Percentiles rank a stretch among this genome's conserved stretches.
Conservation (phyloP, 2,113 vertebrate genomes). For the Charadrius vociferus region DNA sequence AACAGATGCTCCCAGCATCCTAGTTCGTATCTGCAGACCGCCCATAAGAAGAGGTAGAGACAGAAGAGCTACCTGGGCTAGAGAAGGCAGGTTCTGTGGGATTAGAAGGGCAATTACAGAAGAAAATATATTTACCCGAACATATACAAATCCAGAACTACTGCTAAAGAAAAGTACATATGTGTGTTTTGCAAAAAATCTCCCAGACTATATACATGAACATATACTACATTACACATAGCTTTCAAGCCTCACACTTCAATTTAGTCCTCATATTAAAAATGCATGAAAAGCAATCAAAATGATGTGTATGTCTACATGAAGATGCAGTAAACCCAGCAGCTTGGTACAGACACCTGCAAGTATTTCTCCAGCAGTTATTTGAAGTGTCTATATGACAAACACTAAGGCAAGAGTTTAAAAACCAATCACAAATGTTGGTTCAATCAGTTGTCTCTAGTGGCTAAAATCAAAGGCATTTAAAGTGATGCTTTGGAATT, state of each 20-base stretch:
- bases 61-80: neutral
- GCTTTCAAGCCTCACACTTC: neutral
- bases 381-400: neutral
- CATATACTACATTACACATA: neutral
- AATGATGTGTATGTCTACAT: neutral
- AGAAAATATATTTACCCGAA: neutral
- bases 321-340: neutral
- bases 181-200: neutral
- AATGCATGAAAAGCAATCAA: neutral
- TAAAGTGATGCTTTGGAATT: slow-evolving; percentile 74
- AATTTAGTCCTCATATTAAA: neutral
- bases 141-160: neutral
- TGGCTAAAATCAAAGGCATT: slow-evolving; percentile 70
- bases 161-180: neutral
- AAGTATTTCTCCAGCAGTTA: neutral
- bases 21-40: neutral
- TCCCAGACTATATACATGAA: neutral
- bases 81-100: neutral
- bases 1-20: neutral
- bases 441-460: slow-evolving; percentile 41
- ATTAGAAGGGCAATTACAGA: neutral
- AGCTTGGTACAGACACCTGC: neutral
- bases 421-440: slow-evolving; percentile 36
- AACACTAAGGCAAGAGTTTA: slow-evolving; percentile 41
- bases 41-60: neutral